Conservation (phyloP, 2,797 vertebrate species). For the Siniperca undulata region DNA sequence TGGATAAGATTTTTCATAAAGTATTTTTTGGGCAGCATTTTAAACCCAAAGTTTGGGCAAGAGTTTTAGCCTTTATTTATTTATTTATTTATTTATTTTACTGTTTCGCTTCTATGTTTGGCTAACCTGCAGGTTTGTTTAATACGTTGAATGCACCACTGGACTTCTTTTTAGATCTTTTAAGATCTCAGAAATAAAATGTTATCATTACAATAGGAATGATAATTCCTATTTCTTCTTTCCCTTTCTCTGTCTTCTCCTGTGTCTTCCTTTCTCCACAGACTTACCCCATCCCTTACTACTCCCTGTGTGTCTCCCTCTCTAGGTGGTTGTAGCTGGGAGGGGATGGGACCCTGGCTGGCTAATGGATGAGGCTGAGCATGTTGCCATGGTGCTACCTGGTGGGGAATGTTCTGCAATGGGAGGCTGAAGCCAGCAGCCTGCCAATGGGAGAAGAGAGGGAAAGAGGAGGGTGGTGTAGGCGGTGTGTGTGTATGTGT, state of each 20-base stretch:
- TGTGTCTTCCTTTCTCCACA: not conserved
- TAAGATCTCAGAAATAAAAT: not conserved
- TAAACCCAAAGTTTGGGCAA: not conserved
- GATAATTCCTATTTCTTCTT: not conserved
- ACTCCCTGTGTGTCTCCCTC: constrained; percentile 22
- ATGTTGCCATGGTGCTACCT: constrained; percentile 82
- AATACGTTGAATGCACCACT: not conserved
- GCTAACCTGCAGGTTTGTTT: not conserved
- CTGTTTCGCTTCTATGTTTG: not conserved
- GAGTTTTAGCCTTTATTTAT: not conserved
- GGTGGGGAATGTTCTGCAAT: constrained; percentile 65
- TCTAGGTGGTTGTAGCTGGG: constrained; percentile 51
- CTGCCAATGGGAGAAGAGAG: constrained; percentile 82
- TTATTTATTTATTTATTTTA: too few species aligned
- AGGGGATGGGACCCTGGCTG: constrained; percentile 57
- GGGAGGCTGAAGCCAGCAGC: constrained; percentile 75
- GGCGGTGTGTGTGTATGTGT: constrained; percentile 14
- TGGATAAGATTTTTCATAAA: not conserved
- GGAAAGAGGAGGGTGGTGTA: constrained; percentile 38
- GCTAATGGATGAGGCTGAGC: constrained; percentile 73
- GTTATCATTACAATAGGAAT: constrained; percentile 1
- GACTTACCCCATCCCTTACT: constrained; percentile 2
- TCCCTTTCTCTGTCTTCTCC: not conserved
- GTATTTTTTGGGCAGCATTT: not conserved
- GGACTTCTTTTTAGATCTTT: not conserved